These are phyloP conservation scores for Pantherophis vulpinus DNA, from an alignment of 2,797 vertebrate species.

Conservation along the genomic window DNA sequence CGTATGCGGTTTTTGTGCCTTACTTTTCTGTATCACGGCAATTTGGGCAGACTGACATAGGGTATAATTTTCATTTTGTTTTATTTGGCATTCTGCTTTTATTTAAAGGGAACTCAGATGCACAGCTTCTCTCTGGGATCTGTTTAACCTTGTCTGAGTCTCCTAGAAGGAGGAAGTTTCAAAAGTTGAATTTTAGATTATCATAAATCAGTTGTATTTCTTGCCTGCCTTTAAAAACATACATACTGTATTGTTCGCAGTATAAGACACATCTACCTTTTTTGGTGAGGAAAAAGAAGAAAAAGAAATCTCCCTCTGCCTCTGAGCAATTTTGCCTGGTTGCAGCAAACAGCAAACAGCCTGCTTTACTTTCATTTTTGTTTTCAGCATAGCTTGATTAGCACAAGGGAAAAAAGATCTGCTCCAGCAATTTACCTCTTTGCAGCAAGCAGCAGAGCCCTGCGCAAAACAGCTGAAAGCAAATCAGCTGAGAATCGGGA, in stretches of 20 bases:
- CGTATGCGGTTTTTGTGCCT: neutral
- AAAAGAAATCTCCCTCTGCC: too few relatives aligned
- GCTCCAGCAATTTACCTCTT: too few relatives aligned
- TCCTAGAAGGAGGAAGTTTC: neutral
- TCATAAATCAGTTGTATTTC: neutral
- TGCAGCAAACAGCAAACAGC: too few relatives aligned
- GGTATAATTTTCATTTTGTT: neutral
- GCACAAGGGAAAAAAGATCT: too few relatives aligned
- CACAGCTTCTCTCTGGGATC: neutral
- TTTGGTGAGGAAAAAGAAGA: too few relatives aligned
- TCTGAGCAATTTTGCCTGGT: too few relatives aligned
- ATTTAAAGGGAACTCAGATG: neutral
- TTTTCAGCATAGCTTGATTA: too few relatives aligned
- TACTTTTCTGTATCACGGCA: neutral
- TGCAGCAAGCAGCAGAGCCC: too few relatives aligned
- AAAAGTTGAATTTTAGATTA: neutral
- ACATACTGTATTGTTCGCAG: neutral
- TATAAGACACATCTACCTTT: too few relatives aligned
- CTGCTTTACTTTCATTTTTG: too few relatives aligned
- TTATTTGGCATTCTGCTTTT: neutral
- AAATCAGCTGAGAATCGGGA: too few relatives aligned
- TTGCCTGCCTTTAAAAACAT: neutral
- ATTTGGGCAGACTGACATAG: neutral
- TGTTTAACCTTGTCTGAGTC: neutral
- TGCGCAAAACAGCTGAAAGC: too few relatives aligned